Percentiles rank a stretch among this genome's conserved stretches.
Evolutionary conservation across 2,797 vertebrate species (phyloP).

Genomic region (Holocentrus rufus): DNA sequence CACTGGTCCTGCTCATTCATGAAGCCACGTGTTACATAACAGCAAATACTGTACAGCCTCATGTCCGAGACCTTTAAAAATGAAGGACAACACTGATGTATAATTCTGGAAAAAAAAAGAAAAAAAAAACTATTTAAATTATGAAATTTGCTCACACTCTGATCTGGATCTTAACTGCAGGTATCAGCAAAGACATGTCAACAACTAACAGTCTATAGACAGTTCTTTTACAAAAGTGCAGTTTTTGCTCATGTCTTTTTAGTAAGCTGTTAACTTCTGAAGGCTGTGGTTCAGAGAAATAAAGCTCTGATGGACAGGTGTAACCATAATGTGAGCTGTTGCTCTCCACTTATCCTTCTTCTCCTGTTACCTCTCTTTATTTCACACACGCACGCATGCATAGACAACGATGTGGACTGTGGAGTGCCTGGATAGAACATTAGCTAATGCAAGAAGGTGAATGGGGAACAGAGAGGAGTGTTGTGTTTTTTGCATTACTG

Average conservation of each 20-base stretch:
- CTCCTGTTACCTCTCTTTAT: too few species aligned
- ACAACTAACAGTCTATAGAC: neutral
- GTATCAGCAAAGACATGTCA: neutral
- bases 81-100: neutral
- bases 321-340: neutral
- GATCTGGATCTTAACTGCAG: too few species aligned
- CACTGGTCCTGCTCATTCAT: slow-evolving; percentile 51
- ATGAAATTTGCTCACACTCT: too few species aligned
- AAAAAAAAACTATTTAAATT: too few species aligned
- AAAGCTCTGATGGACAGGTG: slow-evolving; percentile 1
- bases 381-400: neutral
- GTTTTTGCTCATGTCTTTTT: neutral
- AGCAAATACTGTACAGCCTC: slow-evolving; percentile 3
- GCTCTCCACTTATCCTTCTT: neutral
- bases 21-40: slow-evolving; percentile 5
- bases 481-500: slow-evolving; percentile 17
- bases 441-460: neutral
- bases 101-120: too few species aligned
- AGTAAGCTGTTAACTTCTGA: neutral
- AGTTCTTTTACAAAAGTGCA: neutral
- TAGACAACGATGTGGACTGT: neutral
- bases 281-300: neutral
- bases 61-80: neutral
- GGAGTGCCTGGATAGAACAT: neutral
- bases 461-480: slow-evolving; percentile 9